Percentiles rank a stretch among this genome's conserved stretches.
Evolutionary conservation across 2,113 vertebrate species (phyloP).

Genomic region (Gavia stellata): DNA sequence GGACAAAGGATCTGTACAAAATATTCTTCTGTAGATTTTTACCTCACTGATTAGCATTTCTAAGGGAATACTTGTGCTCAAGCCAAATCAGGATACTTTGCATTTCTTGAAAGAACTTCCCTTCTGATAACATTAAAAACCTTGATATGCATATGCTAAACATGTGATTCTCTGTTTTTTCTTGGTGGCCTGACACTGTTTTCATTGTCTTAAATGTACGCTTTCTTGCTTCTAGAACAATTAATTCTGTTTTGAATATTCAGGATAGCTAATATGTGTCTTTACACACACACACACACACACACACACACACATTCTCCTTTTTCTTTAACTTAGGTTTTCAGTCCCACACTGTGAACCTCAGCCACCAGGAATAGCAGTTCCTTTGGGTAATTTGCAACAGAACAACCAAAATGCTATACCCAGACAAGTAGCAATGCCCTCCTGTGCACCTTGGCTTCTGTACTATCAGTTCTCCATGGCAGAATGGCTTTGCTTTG

Average conservation of each 20-base stretch:
- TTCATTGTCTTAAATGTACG: slow-evolving; percentile 1
- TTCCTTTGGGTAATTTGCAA: not conserved
- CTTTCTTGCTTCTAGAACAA: not conserved
- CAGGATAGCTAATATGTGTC: not conserved
- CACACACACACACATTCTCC: not conserved
- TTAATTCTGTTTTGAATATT: not conserved
- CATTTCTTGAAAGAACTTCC: slow-evolving; percentile 22
- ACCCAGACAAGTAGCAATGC: not conserved
- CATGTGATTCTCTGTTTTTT: not conserved
- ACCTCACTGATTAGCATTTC: slow-evolving; percentile 21
- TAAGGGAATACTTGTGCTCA: slow-evolving; percentile 14
- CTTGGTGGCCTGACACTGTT: not conserved
- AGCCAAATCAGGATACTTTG: slow-evolving; percentile 18
- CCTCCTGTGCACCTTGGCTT: not conserved
- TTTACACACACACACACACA: not conserved
- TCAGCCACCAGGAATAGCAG: not conserved
- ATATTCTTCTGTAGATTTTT: not conserved
- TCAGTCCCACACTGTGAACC: not conserved
- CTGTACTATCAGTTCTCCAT: not conserved
- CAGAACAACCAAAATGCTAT: not conserved
- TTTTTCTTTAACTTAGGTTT: not conserved
- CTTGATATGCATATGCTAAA: slow-evolving; percentile 1
- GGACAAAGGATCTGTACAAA: not conserved
- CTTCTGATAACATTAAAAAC: slow-evolving; percentile 6
- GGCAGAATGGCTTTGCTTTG: not conserved